Evolutionary conservation across 1,140 invertebrate genomes (phyloP).

Genomic region (Zaprionus gabonicus): DNA sequence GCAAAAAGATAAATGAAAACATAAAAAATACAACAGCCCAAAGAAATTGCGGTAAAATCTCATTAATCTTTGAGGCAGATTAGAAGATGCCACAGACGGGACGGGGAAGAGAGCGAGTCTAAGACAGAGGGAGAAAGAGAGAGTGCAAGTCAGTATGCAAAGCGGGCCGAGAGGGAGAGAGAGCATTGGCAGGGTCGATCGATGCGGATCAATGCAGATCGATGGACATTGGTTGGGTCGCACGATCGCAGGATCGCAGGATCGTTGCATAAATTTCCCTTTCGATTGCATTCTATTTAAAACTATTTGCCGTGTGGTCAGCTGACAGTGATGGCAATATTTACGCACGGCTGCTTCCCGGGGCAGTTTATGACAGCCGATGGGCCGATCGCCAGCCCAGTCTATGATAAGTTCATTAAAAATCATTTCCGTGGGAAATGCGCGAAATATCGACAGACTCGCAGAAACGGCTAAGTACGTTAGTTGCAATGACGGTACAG

Average conservation of each 20-base stretch:
- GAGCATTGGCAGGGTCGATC: constrained; percentile 59
- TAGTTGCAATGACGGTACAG: constrained; percentile 1
- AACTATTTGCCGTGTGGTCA: constrained; percentile 65
- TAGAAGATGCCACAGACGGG: constrained; percentile 14
- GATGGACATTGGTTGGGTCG: constrained; percentile 22
- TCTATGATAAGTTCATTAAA: constrained; percentile 80
- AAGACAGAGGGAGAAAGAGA: neutral
- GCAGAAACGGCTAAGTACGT: neutral
- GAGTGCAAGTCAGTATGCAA: constrained; percentile 56
- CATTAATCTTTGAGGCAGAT: constrained; percentile 78
- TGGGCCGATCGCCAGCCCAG: constrained; percentile 16
- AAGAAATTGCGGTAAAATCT: constrained; percentile 65
- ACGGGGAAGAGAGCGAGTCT: neutral
- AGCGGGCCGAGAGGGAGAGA: constrained; percentile 22
- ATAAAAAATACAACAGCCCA: constrained; percentile 35
- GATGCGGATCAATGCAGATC: constrained; percentile 15
- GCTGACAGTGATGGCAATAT: constrained; percentile 37
- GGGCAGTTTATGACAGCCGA: constrained; percentile 39
- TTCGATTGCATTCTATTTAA: constrained; percentile 53
- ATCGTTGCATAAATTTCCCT: constrained; percentile 67
- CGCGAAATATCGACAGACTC: neutral
- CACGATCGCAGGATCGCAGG: constrained; percentile 41
- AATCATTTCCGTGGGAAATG: constrained; percentile 67
- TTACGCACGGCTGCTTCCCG: constrained; percentile 64
- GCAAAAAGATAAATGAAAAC: constrained; percentile 38